Percentiles rank a stretch among this genome's conserved stretches.
Conservation (phyloP, 2,113 vertebrate genomes). For the Cariama cristata region DNA sequence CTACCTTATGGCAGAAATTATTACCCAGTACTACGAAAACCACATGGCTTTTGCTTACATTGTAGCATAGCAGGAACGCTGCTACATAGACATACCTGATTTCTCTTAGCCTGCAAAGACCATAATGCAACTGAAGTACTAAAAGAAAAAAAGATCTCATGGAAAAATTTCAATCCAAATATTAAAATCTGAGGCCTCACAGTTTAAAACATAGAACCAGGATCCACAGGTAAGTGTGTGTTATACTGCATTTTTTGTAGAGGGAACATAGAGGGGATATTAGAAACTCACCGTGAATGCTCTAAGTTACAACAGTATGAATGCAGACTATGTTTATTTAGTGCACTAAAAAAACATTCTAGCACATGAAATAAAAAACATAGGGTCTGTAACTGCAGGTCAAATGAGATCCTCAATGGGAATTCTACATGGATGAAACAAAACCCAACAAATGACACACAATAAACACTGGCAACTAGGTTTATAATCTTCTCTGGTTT, state of each 20-base stretch:
- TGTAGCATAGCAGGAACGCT: neutral
- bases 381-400: neutral
- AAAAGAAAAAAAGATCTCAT: neutral
- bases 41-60: neutral
- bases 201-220: neutral
- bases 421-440: neutral
- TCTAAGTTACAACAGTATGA: neutral
- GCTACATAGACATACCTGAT: neutral
- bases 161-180: neutral
- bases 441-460: neutral
- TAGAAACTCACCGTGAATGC: neutral
- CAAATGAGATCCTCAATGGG: neutral
- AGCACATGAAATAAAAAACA: neutral
- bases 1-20: neutral
- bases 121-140: neutral
- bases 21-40: neutral
- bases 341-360: neutral
- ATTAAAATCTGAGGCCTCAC: neutral
- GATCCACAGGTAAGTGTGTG: neutral
- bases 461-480: fast-evolving
- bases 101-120: neutral
- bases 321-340: neutral
- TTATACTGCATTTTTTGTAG: neutral
- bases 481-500: neutral
- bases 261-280: neutral